Base-by-base conservation (phyloP, 2,113 vertebrate genomes). In the Forbesichthys papilliferus region DNA sequence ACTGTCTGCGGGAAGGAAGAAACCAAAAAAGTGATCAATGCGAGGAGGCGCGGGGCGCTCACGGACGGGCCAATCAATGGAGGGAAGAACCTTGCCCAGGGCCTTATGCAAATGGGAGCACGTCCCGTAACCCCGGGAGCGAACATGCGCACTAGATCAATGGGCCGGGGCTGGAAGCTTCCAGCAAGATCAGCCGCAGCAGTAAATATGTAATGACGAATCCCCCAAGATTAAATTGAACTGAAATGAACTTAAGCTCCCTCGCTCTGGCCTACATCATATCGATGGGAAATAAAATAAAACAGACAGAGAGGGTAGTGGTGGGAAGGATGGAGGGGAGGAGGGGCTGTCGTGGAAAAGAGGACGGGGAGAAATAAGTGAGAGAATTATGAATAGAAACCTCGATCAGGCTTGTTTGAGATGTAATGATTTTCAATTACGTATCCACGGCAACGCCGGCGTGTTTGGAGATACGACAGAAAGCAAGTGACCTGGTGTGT, bases 61-160 rank as follows among this genome's bases (percentile, higher is more conserved):
- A 94, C 94, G 95, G 95, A 98, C 96, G 95, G 95, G 93, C 95
- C 95, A 98, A 98, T 99, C 97, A 98, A 98, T 98, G 95, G 91
- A 92, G 95, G 93, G 96, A 98, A 97, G 94, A 98, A 98, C 96
- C 96, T 98, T 99, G 97, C 97, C 96, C 95, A 97, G 95, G 96
- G 96, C 96, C 93, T 96, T 98, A 98, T 99, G 96, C 95, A 98
- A 98, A 98, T 97, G 93, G 94, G 93, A 93, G 93, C 95, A 96
- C 94, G 91, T 96, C 93, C 92, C 87, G 93, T 94, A 98, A 97
- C 92, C 95, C 90, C 88, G 87, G 94, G 95, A 96, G 94, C 92
- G 94, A 94, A 96, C 96, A 96, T 97, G 95, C 93, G 94, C 94
- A 95, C 92, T 95, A 96, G 95, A 98, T 98, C 97, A 98, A 98